Conservation (phyloP, 2,888 invertebrate genomes). For the Himalopsyche japonica region DNA sequence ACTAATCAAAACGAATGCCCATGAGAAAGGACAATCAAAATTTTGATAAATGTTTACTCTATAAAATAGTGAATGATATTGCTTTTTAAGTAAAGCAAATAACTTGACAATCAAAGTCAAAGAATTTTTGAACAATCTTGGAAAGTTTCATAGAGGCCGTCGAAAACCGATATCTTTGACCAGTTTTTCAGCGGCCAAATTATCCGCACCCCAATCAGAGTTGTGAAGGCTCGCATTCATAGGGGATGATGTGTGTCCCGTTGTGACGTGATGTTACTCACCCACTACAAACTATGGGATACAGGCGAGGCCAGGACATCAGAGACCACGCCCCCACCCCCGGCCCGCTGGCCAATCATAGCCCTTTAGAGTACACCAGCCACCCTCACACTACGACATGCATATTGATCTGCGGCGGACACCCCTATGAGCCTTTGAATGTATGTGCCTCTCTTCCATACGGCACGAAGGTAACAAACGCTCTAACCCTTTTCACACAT, state of each 20-base stretch:
- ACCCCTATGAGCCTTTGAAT: conserved; percentile 41
- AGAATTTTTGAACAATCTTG: too few relatives aligned
- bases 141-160: not conserved
- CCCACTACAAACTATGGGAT: not conserved
- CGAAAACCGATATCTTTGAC: not conserved
- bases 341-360: conserved; percentile 55
- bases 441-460: conserved; percentile 24
- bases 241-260: not conserved
- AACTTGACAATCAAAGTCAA: too few relatives aligned
- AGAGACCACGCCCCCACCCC: conserved; percentile 39
- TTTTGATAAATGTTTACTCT: too few relatives aligned
- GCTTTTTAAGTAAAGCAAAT: too few relatives aligned
- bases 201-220: not conserved
- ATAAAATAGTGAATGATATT: too few relatives aligned
- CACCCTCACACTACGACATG: conserved; percentile 53
- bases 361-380: conserved; percentile 46
- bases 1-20: too few relatives aligned
- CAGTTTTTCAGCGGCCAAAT: not conserved
- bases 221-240: not conserved
- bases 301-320: conserved; percentile 5
- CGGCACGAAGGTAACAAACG: not conserved
- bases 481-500: not conserved
- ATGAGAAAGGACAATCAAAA: too few relatives aligned
- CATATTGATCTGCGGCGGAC: conserved; percentile 60
- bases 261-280: not conserved